Evolutionary conservation across 2,113 vertebrate genomes (phyloP), one percentile per base, ranked within the genome.

Genomic region (Petaurus breviceps): DNA sequence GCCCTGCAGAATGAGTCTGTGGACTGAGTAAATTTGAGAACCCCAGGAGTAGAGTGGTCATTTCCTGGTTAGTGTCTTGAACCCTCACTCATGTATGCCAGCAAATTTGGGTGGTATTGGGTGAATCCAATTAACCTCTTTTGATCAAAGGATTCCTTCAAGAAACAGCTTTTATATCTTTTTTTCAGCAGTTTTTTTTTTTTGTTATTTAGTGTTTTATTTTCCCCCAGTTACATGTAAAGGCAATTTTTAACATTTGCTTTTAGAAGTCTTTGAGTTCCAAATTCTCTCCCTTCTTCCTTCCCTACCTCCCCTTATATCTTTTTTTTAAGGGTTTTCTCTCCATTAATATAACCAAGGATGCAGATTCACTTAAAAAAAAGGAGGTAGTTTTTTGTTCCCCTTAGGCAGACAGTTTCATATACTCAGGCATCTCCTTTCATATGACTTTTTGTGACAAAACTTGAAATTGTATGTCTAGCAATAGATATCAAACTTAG

Each of bases 51-150:
- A 52, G 47, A 37, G 91, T 26, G 57, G 77, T 77, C 57, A 68
- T 96, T 93, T 91, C 93, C 51, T 91, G 9, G 16, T 46, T 92
- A 57, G 22, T 68, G 49, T 91, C 84, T 47, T 92, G 89, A 68
- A 51, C 37, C 95, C 92, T 37, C 11, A 3, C 94, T 51, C 31
- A 93, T 55, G 14, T 68, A 14, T n/a, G 3, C n/a, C 68, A 43
- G 5, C 68, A 84, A 84, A 19, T 43, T n/a, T 84, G 11, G 57
- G 28, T 28, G n/a, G 19, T 43, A 43, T 43, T 84, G 68, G n/a
- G n/a, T 43, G 68, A 84, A 84, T 23, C 68, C 68, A 84, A 7
- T 84, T 84, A 84, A 84, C n/a, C n/a, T 84, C 16, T 84, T 43
- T 43, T 22, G 16, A 84, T 43, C 68, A 84, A 16, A 84, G 6